Conservation (phyloP, 2,113 vertebrate genomes). For the Guaruba guarouba region DNA sequence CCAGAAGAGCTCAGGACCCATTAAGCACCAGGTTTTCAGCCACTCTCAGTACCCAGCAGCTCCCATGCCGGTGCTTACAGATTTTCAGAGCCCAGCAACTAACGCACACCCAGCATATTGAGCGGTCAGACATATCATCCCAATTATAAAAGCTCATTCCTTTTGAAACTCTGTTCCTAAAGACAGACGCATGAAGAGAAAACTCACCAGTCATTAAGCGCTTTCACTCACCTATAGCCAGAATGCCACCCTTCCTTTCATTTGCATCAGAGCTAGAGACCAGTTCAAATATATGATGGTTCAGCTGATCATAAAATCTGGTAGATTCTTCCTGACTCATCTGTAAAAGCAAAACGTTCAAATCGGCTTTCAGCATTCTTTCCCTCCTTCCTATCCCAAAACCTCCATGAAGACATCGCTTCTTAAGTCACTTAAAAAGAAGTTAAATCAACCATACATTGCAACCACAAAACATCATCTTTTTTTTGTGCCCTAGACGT, state of each 20-base stretch:
- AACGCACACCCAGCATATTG: background rate
- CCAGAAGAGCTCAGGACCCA: background rate
- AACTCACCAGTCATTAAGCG: background rate
- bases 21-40: background rate
- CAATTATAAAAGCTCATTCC: background rate
- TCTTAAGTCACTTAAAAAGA: background rate
- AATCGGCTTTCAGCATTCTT: background rate
- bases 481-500: background rate
- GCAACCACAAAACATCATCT: background rate
- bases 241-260: conserved; percentile 97
- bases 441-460: background rate
- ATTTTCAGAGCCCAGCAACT: background rate
- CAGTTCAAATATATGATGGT: conserved; percentile 98
- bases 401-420: background rate
- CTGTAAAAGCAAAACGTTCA: conserved; percentile 66
- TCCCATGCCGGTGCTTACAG: background rate
- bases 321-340: conserved; percentile 98
- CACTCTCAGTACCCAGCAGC: background rate
- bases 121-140: background rate
- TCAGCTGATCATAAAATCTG: conserved; percentile 96
- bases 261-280: conserved; percentile 98
- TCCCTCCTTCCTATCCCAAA: background rate
- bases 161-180: background rate
- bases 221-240: conserved; percentile 88
- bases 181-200: background rate